These are phyloP conservation scores for Drosophila santomea DNA, from an alignment of 1,140 invertebrate species.

Conservation along the genomic window DNA sequence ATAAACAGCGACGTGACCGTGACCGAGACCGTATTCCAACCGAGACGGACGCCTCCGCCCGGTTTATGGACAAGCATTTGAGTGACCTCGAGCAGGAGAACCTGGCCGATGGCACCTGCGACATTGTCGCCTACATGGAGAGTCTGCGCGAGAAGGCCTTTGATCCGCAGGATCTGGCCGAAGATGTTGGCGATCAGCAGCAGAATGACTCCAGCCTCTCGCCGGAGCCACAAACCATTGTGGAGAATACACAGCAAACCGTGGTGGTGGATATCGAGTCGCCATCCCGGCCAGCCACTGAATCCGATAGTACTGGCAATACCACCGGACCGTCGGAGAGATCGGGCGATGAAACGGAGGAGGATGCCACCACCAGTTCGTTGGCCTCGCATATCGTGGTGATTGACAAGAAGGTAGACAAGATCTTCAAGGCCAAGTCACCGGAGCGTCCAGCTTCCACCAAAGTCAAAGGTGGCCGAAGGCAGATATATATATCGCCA, in stretches of 20 bases:
- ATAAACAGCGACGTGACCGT: conserved; percentile 50
- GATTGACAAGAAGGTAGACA: conserved; percentile 84
- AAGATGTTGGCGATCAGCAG: conserved; percentile 71
- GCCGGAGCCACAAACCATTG: conserved; percentile 79
- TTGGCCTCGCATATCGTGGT: conserved; percentile 70
- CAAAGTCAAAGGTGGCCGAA: conserved; percentile 55
- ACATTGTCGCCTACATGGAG: conserved; percentile 84
- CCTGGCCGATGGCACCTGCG: conserved; percentile 75
- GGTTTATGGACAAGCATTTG: conserved; percentile 81
- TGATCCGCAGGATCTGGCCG: conserved; percentile 60
- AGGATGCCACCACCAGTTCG: conserved; percentile 47
- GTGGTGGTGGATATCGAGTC: conserved; percentile 78
- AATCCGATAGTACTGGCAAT: conserved; percentile 76
- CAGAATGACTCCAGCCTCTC: conserved; percentile 81
- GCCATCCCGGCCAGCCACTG: conserved; percentile 68
- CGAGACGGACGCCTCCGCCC: conserved; percentile 55
- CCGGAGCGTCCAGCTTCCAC: conserved; percentile 51
- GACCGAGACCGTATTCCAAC: conserved; percentile 39
- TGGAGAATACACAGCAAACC: conserved; percentile 80
- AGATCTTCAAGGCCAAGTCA: conserved; percentile 80
- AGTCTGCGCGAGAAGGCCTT: conserved; percentile 80
- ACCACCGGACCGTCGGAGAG: conserved; percentile 73
- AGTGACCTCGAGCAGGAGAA: conserved; percentile 80
- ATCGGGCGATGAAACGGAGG: conserved; percentile 78
- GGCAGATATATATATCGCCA: conserved; percentile 81